These are phyloP conservation scores for Porites evermanni DNA, from an alignment of 92 coral and sea anemone species.

Conservation along the genomic window DNA sequence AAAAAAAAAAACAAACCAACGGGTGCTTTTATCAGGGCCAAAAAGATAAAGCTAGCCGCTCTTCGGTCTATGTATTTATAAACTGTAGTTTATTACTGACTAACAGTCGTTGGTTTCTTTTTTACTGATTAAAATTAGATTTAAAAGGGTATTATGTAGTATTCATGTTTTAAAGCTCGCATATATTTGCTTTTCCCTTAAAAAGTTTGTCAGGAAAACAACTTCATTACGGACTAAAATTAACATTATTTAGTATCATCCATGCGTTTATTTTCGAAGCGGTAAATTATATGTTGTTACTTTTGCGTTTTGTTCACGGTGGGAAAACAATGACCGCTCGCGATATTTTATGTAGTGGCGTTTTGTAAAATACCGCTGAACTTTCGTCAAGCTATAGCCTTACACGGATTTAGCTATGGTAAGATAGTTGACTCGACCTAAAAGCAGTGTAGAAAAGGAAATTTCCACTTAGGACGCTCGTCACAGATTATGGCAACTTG, in stretches of 20 bases:
- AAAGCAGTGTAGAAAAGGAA: no score
- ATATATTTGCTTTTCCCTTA: conserved; percentile 11
- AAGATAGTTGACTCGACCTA: no score
- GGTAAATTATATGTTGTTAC: background rate
- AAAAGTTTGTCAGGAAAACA: background rate
- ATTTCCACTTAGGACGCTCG: no score
- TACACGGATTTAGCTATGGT: no score
- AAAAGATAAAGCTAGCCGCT: background rate
- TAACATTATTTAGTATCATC: background rate
- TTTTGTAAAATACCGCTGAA: no score
- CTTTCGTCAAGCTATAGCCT: no score
- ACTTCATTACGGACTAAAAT: conserved; percentile 11
- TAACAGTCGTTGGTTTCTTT: background rate
- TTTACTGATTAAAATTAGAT: background rate
- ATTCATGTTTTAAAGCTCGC: conserved; percentile 15
- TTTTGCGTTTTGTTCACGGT: background rate
- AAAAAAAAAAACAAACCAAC: background rate
- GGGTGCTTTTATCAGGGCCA: conserved; percentile 5
- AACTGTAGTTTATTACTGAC: no score
- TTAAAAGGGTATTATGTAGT: background rate
- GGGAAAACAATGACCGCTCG: background rate
- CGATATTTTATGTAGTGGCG: background rate
- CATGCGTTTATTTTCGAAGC: background rate
- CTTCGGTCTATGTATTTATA: background rate
- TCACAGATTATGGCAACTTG: no score